A percentile compares a stretch with the other conserved stretches of the same genome.
Conservation (phyloP, 2,888 invertebrate genomes). For the Agonum fuliginosum region DNA sequence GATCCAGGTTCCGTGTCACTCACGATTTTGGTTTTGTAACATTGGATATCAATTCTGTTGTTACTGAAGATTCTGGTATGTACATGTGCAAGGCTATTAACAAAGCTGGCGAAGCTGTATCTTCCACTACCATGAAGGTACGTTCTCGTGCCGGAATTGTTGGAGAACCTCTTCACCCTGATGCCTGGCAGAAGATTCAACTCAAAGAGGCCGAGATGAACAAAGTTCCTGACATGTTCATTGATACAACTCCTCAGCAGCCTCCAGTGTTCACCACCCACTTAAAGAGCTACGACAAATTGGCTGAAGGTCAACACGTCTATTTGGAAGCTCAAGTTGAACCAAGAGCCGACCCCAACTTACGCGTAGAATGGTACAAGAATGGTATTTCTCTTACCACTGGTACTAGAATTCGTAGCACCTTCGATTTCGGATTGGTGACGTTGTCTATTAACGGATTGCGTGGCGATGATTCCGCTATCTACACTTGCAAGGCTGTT, state of each 20-base stretch:
- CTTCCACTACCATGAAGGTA: constrained; percentile 92
- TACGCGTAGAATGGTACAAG: constrained; percentile 94
- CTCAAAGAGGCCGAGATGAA: constrained; percentile 94
- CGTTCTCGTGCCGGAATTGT: constrained; percentile 87
- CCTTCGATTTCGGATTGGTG: constrained; percentile 97
- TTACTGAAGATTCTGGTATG: constrained; percentile 92
- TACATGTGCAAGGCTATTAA: constrained; percentile 97
- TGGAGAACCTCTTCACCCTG: constrained; percentile 90
- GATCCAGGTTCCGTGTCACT: constrained; percentile 85
- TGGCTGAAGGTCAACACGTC: constrained; percentile 91
- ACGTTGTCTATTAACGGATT: constrained; percentile 92
- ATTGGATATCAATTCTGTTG: constrained; percentile 90
- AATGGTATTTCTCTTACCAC: constrained; percentile 91
- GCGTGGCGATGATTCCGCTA: constrained; percentile 93
- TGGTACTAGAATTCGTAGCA: constrained; percentile 92
- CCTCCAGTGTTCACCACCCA: constrained; percentile 98
- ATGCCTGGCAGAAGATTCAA: constrained; percentile 94
- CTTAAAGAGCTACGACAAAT: constrained; percentile 87
- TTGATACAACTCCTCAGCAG: constrained; percentile 89
- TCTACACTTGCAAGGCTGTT: constrained; percentile 95
- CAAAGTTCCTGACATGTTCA: constrained; percentile 90
- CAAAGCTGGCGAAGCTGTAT: constrained; percentile 94
- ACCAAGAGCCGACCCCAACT: constrained; percentile 90
- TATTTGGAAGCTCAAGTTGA: constrained; percentile 93
- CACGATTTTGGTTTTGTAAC: constrained; percentile 97